These are phyloP conservation scores for Propithecus perrieri DNA, from an alignment of 2,797 vertebrate genomes.

Conservation along the genomic window DNA sequence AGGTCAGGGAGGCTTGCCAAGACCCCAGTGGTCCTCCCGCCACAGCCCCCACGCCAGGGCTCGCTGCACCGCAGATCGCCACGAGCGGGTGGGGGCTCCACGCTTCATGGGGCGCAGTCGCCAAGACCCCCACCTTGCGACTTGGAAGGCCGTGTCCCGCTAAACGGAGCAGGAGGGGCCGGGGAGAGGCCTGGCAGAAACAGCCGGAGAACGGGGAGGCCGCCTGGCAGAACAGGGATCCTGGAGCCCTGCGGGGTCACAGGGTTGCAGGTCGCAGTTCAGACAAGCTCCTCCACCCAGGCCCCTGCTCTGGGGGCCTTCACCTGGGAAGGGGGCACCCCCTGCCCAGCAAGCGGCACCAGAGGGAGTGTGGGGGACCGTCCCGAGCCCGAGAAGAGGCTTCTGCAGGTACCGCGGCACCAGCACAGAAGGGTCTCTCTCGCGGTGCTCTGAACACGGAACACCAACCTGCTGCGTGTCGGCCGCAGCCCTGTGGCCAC, in stretches of 20 bases:
- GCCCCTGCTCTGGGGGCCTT: neutral
- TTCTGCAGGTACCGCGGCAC: neutral
- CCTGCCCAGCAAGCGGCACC: neutral
- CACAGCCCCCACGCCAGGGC: neutral
- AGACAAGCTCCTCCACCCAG: neutral
- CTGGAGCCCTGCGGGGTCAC: neutral
- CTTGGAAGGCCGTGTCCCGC: too few relatives aligned
- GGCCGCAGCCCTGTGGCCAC: too few relatives aligned
- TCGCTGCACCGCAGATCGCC: neutral
- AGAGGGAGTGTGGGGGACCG: neutral
- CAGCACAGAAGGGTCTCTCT: too few relatives aligned
- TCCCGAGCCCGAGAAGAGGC: neutral
- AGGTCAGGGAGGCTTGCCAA: neutral
- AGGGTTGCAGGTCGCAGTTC: neutral
- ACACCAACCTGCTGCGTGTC: neutral
- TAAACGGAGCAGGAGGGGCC: neutral
- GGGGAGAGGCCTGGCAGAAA: neutral
- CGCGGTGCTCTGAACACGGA: neutral
- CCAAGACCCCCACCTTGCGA: neutral
- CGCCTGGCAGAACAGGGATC: rapidly evolving
- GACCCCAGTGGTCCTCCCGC: neutral
- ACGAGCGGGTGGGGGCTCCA: neutral
- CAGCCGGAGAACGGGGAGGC: neutral
- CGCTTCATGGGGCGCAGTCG: neutral
- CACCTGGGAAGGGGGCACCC: neutral